Conservation (phyloP, 2,888 invertebrate species). For the Stenolophus ochropezus region DNA sequence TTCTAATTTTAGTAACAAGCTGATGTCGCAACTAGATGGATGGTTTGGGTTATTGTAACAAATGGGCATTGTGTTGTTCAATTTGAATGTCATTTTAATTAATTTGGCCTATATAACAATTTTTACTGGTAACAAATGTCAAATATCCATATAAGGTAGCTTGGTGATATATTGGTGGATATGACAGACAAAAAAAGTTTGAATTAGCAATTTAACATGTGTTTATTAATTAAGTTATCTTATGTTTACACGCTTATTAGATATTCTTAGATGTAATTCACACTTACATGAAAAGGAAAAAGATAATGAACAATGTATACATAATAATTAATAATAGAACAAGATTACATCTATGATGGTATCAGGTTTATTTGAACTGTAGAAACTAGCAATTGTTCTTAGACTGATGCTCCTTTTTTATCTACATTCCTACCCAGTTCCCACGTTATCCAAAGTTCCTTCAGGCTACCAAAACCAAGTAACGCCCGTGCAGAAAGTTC, state of each 20-base stretch:
- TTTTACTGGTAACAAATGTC: neutral
- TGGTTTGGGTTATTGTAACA: neutral
- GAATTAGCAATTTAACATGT: neutral
- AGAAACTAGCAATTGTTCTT: neutral
- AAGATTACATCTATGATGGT: no score
- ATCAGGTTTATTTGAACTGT: no score
- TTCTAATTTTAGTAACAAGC: slow-evolving; percentile 1
- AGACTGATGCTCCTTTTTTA: neutral
- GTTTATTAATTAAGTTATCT: neutral
- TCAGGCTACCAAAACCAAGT: neutral
- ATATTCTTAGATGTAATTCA: neutral
- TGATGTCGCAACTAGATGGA: neutral
- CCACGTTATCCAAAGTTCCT: neutral
- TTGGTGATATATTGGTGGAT: neutral
- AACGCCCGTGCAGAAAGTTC: neutral
- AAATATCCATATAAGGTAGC: neutral
- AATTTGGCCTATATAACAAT: neutral
- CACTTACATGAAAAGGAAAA: no score
- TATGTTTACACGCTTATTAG: neutral
- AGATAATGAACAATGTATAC: no score
- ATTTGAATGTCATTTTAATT: neutral
- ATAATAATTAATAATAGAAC: no score
- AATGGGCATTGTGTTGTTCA: neutral
- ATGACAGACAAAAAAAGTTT: neutral
- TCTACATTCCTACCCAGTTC: no score